Evolutionary conservation across 2,797 vertebrate genomes (phyloP).

Genomic region (Mormyrops attenuatus): DNA sequence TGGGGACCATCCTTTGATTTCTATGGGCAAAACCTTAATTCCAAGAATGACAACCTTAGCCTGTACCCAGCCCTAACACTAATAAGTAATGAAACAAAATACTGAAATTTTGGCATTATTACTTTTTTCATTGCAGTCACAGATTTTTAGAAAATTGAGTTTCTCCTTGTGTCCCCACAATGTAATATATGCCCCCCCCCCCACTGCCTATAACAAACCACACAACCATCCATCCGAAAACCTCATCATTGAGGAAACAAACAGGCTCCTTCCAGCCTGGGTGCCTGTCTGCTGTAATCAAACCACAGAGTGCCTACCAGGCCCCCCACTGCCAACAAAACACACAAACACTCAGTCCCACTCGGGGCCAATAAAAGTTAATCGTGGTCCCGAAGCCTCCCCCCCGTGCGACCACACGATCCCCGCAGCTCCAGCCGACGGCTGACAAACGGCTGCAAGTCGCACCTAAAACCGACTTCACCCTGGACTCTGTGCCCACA

Average conservation of each 20-base stretch:
- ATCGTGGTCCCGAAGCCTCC: neutral
- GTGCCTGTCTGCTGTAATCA: neutral
- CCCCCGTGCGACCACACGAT: neutral
- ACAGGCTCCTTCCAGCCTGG: conserved; percentile 11
- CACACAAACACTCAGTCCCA: conserved; percentile 15
- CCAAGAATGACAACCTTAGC: neutral
- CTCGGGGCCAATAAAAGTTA: neutral
- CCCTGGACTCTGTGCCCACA: neutral
- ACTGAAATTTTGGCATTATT: neutral
- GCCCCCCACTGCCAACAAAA: conserved; percentile 18
- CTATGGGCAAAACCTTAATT: neutral
- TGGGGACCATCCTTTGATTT: neutral
- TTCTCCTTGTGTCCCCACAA: neutral
- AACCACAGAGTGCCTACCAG: neutral
- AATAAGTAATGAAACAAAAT: neutral
- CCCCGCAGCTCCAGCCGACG: neutral
- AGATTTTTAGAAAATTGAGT: neutral
- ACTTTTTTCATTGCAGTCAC: neutral
- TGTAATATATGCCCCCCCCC: neutral
- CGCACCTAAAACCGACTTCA: neutral
- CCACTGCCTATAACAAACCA: neutral
- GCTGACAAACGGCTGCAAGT: neutral
- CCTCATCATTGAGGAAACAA: conserved; percentile 23
- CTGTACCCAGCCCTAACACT: neutral
- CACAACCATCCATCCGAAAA: neutral